Conservation (phyloP, 35 echinoderm and acorn worm genomes). For the Eucidaris tribuloides region DNA sequence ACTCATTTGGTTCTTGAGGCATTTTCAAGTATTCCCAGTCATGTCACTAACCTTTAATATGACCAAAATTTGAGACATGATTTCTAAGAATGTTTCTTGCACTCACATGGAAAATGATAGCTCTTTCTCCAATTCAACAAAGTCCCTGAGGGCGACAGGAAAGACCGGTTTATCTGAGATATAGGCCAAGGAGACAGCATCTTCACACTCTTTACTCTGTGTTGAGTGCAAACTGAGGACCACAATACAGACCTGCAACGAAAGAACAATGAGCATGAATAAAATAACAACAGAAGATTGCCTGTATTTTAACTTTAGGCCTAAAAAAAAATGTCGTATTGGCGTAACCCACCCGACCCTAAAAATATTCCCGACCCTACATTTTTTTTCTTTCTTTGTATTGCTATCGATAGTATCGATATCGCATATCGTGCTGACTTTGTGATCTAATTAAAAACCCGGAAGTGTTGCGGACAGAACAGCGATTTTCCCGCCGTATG, state of each 20-base stretch:
- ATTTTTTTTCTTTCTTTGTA: too few species aligned
- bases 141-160: conserved; percentile 59
- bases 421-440: too few species aligned
- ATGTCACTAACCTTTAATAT: too few species aligned
- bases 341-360: too few species aligned
- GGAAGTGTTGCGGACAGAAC: too few species aligned
- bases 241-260: conserved; percentile 43
- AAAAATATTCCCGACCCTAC: too few species aligned
- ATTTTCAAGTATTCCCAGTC: too few species aligned
- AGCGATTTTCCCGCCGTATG: not conserved
- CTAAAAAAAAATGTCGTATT: too few species aligned
- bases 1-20: too few species aligned
- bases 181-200: conserved; percentile 82
- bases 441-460: too few species aligned
- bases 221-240: conserved; percentile 58
- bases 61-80: too few species aligned
- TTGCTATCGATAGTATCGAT: not conserved
- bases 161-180: conserved; percentile 93
- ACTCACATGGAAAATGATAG: conserved; percentile 88
- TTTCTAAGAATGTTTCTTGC: too few species aligned
- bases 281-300: not conserved
- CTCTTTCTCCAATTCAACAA: conserved; percentile 24
- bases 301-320: not conserved
- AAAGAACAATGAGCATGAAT: not conserved
- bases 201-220: conserved; percentile 25